phyloP scores from a whole-genome alignment of 2,113 vertebrate genomes.

The Gnathonemus longibarbis region DNA sequence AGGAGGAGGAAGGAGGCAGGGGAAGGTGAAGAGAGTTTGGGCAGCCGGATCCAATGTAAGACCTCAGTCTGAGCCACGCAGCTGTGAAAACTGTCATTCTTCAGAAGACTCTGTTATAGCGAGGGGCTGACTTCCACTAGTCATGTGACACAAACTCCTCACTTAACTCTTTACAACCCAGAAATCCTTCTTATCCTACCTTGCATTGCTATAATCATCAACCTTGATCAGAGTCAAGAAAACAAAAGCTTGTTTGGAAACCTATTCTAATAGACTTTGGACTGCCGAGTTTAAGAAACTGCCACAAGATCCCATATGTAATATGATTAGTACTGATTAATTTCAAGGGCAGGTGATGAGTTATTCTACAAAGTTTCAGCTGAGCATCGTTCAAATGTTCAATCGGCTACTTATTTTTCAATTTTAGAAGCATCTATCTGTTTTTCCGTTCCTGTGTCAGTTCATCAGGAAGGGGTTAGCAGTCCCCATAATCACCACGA shows the following conservation, averaged over 20 bases:
- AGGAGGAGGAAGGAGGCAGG: not conserved
- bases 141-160: slow-evolving; percentile 15
- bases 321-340: not conserved
- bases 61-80: not conserved
- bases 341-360: not conserved
- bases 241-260: not conserved
- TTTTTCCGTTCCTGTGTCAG: not conserved
- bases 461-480: not conserved
- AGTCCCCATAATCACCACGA: not conserved
- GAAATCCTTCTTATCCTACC: not conserved
- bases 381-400: not conserved
- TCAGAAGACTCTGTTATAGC: not conserved
- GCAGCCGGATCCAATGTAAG: not conserved
- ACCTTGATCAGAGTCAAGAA: not conserved
- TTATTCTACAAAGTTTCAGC: not conserved
- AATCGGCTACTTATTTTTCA: not conserved
- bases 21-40: not conserved
- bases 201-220: not conserved
- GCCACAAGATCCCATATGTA: not conserved
- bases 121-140: not conserved
- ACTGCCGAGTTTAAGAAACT: not conserved
- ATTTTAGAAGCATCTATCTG: not conserved
- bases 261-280: not conserved
- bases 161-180: slow-evolving; percentile 9
- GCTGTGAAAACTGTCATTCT: slow-evolving; percentile 17